Evolutionary conservation across 2,888 invertebrate genomes (phyloP).

Genomic region (Sturmia bella): DNA sequence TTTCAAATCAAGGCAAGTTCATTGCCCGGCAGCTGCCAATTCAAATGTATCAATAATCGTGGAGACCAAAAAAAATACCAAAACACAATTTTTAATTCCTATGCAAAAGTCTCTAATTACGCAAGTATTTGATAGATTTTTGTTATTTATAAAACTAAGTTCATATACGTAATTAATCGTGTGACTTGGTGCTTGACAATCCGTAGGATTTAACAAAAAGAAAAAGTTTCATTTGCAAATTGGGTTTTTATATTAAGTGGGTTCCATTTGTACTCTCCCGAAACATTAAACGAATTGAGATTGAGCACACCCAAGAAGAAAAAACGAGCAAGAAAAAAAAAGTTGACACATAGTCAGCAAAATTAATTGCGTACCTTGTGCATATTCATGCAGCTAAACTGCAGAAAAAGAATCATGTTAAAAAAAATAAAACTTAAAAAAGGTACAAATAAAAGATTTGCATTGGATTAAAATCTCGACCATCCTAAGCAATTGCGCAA

Average conservation of each 20-base stretch:
- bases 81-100: no score
- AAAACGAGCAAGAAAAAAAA: conserved; percentile 14
- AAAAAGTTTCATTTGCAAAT: background rate
- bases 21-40: no score
- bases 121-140: no score
- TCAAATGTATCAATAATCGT: no score
- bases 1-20: no score
- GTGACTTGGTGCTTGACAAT: no score
- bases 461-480: conserved; percentile 52
- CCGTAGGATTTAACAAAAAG: no score
- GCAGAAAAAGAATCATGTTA: conserved; percentile 3
- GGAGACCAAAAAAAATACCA: no score
- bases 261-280: conserved; percentile 30
- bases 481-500: conserved; percentile 8
- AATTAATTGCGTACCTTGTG: conserved; percentile 66
- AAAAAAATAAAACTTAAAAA: background rate
- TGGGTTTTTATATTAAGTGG: conserved; percentile 48
- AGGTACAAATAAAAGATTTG: conserved; percentile 33
- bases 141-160: no score
- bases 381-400: conserved; percentile 52
- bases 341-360: conserved; percentile 61
- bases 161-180: no score
- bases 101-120: no score
- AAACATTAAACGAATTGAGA: conserved; percentile 43
- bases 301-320: conserved; percentile 65